Base-by-base conservation (phyloP, 92 coral and sea anemone genomes). In the Porites divaricata region DNA sequence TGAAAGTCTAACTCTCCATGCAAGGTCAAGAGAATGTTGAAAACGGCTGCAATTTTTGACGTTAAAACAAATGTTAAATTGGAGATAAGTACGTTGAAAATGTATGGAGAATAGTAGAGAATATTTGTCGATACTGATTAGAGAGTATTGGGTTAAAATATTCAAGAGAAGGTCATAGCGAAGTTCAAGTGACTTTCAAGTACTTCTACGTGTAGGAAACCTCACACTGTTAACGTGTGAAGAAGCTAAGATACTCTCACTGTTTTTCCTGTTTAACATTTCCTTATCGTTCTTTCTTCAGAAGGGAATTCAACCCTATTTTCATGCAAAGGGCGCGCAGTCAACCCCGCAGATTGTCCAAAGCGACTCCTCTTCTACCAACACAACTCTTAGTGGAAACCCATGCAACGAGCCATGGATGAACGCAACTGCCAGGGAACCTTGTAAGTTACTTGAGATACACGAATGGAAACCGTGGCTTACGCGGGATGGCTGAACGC, bases 331-430 rank as follows among this genome's bases (percentile, higher is more conserved):
- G 1, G 63, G 64, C 72, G 45, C 79, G 21, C 5, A n/a, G 10
- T 69, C 86, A 2, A 71, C 63, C 4, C 86, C 86, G 9, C 63
- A 45, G 14, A 51, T 70, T 1, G 72, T 52, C 62, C 72, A 17
- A 12, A 26, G 11, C 61, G 63, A 22, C 28, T 71, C 79, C 1
- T 56, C 76, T 11, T 28, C 23, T 12, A 56, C 54, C 7, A 45
- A 10, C n/a, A 61, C 72, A 49, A 82, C 86, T n/a, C 79, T 82
- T 4, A n/a, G 24, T 49, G 86, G 86, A 16, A 41, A 64, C 53
- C 66, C 61, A 3, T 82, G 79, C 61, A 72, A 72, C 15, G 79
- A 71, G 19, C 12, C 79, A 16, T 21, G 86, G 79, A 0, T 0
- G 6, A 6, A 16, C 6, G 86, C 72, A 8, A 82, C 24, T 0